phyloP scores from a whole-genome alignment of 2,113 vertebrate genomes.

The Cebidichthys violaceus region DNA sequence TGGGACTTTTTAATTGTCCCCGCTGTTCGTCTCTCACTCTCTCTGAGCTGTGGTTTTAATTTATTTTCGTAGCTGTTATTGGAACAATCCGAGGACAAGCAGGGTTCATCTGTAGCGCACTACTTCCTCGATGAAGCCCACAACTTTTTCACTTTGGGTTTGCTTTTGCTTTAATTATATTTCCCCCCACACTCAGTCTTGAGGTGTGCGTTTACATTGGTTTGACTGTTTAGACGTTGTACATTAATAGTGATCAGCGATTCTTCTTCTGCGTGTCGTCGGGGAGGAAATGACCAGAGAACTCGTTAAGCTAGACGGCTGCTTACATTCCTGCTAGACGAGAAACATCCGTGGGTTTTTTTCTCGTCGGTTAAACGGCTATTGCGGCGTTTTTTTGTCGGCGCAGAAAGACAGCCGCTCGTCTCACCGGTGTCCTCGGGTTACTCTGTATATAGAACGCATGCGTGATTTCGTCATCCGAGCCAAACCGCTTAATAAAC shows the following conservation, averaged over 20 bases:
- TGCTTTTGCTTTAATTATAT: background rate
- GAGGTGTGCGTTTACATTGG: background rate
- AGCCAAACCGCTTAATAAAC: background rate
- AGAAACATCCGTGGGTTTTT: slow-evolving; percentile 32
- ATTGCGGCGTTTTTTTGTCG: no score
- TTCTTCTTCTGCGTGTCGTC: slow-evolving; percentile 21
- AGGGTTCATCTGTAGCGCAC: slow-evolving; percentile 20
- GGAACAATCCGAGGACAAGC: slow-evolving; percentile 20
- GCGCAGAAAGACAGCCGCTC: slow-evolving; percentile 10
- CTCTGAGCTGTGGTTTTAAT: slow-evolving; percentile 18
- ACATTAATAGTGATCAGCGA: slow-evolving; percentile 23
- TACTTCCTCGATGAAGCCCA: slow-evolving; percentile 8
- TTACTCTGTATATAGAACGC: slow-evolving; percentile 11
- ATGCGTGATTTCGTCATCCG: background rate
- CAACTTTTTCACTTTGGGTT: slow-evolving; percentile 43
- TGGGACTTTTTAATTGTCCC: slow-evolving; percentile 36
- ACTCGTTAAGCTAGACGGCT: slow-evolving; percentile 35
- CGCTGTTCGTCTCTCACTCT: background rate
- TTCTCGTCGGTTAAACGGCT: slow-evolving; percentile 20
- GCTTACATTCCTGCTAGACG: slow-evolving; percentile 34
- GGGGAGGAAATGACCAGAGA: slow-evolving; percentile 50
- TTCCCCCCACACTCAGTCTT: background rate
- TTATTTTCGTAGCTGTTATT: slow-evolving; percentile 31
- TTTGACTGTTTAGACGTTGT: slow-evolving; percentile 2
- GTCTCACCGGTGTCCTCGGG: slow-evolving; percentile 11